Percentiles rank a stretch among this genome's conserved stretches.
Conservation (phyloP, 2,113 vertebrate genomes). For the Melanerpes formicivorus region DNA sequence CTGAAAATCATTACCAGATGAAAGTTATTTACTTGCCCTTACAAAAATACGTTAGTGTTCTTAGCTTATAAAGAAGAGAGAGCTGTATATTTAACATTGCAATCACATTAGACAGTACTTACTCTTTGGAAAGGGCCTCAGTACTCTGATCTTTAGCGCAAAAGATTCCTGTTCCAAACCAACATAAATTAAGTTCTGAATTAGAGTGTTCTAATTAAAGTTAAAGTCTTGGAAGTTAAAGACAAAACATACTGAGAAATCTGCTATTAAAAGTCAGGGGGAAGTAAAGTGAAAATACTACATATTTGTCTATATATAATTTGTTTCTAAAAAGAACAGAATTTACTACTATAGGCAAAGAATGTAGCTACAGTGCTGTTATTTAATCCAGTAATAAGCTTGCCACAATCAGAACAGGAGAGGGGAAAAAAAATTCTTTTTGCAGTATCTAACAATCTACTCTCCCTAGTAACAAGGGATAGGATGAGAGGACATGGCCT, state of each 20-base stretch:
- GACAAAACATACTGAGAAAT: background rate
- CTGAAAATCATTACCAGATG: conserved; percentile 1
- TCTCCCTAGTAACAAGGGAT: background rate
- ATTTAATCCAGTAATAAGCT: background rate
- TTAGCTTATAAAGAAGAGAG: background rate
- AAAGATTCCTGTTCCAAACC: background rate
- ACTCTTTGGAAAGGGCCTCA: background rate
- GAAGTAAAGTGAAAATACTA: background rate
- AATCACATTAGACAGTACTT: background rate
- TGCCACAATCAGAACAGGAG: background rate
- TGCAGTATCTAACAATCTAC: background rate
- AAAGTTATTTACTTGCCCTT: background rate
- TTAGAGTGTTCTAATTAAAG: background rate
- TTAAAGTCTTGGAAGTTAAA: background rate
- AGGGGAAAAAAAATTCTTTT: background rate
- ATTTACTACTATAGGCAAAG: background rate
- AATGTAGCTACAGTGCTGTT: background rate
- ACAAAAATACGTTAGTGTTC: background rate
- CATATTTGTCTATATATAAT: background rate
- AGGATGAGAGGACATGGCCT: too few species aligned
- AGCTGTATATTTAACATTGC: background rate
- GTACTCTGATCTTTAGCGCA: background rate
- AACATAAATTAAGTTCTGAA: background rate
- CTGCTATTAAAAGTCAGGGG: background rate
- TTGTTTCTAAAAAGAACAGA: background rate